Base-by-base conservation (phyloP, 1,140 invertebrate genomes). In the Tachypleus tridentatus region DNA sequence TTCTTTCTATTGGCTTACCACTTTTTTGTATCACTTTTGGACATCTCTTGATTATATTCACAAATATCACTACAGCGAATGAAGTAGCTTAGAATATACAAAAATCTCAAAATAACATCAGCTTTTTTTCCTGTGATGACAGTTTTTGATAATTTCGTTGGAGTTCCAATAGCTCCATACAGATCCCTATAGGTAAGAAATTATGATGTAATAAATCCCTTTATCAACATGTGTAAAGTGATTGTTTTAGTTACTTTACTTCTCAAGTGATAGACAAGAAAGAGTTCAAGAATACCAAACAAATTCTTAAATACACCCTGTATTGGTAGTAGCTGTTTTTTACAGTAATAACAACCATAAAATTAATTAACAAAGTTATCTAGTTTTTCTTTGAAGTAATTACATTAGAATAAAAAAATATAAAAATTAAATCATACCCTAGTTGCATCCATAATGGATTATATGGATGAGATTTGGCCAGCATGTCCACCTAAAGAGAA, bases 401-500 rank as follows among this genome's bases (percentile, higher is more conserved):
- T 54, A 29, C 49, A 50, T 47, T 49, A 60, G 63, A 60, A 6
- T 51, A 9, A 58, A 66, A 49, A 48, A 56, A 29, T 51, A 3
- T 49, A 64, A 7, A 9, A 65, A 53, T 58, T 49, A 51, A 62
- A 49, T 50, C 69, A 74, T 73, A 79, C 78, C 84, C 84, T 64
- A 93, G 75, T 73, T 93, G 91, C 0, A 87, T 87, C 90, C 90
- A 93, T 0, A 93, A 73, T 0, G 88, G 88, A 79, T 92, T 93
- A 63, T 84, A 77, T 48, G 78, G 78, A 71, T 79, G 77, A 29
- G 76, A 74, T 67, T 76, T 78, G 5, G 77, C 76, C 53, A 79
- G 63, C 5, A 75, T 70, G 67, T 80, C 75, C 52, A 79, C 62
- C 77, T 78, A 68, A 48, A 72, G 69, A 29, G 29, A 29, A 29